These are phyloP conservation scores for Drosophila anceps DNA, from an alignment of 2,888 invertebrate genomes.

Conservation along the genomic window DNA sequence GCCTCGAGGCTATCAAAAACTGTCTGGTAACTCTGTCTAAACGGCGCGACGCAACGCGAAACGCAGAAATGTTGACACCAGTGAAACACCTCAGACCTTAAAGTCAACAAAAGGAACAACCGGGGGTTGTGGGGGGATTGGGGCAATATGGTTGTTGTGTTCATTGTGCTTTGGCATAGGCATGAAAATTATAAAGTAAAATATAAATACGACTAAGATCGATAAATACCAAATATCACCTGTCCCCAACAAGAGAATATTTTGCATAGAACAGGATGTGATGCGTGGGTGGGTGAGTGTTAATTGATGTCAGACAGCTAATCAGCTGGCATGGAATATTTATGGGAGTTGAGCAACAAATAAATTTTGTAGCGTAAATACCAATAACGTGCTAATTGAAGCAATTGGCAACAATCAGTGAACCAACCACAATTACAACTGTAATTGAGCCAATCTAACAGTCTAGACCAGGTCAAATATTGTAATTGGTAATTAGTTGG, in stretches of 20 bases:
- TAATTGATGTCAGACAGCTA: slow-evolving; percentile 63
- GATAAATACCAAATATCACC: slow-evolving; percentile 16
- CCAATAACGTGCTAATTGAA: slow-evolving; percentile 22
- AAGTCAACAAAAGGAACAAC: not conserved
- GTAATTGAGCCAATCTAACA: slow-evolving; percentile 26
- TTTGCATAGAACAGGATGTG: slow-evolving; percentile 29
- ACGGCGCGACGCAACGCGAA: slow-evolving; percentile 25
- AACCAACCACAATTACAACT: slow-evolving; percentile 5
- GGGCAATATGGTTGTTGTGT: slow-evolving; percentile 10
- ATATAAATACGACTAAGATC: slow-evolving; percentile 39
- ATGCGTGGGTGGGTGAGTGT: slow-evolving; percentile 58
- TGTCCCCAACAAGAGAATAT: slow-evolving; percentile 3
- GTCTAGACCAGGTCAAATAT: not conserved
- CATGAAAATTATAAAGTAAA: slow-evolving; percentile 69
- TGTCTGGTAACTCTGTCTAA: slow-evolving; percentile 4
- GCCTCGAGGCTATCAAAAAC: slow-evolving; percentile 27
- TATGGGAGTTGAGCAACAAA: slow-evolving; percentile 45
- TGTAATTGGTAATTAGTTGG: not conserved
- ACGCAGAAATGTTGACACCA: slow-evolving; percentile 69
- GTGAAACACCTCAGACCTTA: slow-evolving; percentile 22
- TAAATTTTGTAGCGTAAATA: slow-evolving; percentile 10
- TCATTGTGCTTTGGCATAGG: slow-evolving; percentile 61
- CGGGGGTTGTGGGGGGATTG: not conserved
- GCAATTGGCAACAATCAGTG: slow-evolving; percentile 20
- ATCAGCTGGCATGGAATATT: slow-evolving; percentile 70